Evolutionary conservation across 1,140 invertebrate species (phyloP), one percentile per base, ranked within the genome.

Genomic region (Drosophila watanabei): DNA sequence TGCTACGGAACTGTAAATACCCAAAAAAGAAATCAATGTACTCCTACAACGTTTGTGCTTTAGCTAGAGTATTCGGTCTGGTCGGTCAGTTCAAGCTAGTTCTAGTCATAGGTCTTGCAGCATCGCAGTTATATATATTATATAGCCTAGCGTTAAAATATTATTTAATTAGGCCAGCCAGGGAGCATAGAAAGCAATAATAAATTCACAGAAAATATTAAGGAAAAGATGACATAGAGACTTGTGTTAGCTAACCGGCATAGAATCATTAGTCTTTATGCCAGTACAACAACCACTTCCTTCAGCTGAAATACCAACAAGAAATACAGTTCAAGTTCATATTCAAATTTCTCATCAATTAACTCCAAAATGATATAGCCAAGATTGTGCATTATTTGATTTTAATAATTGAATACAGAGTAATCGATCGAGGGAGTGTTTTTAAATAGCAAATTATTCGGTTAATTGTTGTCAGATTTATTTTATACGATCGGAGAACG

Each of bases 361-460:
- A 79, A 33, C 30, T 33, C 30, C 35, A 58, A 58, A 62, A 62
- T 24, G 46, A 59, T 59, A 63, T 79, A 75, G 75, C 70, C 81
- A 85, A 89, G 62, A 79, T 77, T 75, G 86, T 80, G 86, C 82
- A 73, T 86, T 89, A 90, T 86, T 85, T 90, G 75, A 86, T 73
- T 90, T 86, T 45, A 75, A 73, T 43, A 73, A 64, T 66, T 51
- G 35, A 79, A 64, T 61, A 57, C 62, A 8, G 32, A 43, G 28
- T 5, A 30, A n/a, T 13, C 14, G 33, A 45, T 45, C n/a, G 24
- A 35, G 30, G 14, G 48, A 75, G 85, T 79, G 33, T 56, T 90
- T 90, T 90, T 90, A 90, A 90, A 90, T 90, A 90, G 86, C 65
- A 65, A 89, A 89, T 75, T 86, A 70, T 86, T 90, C 75, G 69